Base-by-base conservation (phyloP, 2,888 invertebrate genomes). In the Eretmocerus hayati region DNA sequence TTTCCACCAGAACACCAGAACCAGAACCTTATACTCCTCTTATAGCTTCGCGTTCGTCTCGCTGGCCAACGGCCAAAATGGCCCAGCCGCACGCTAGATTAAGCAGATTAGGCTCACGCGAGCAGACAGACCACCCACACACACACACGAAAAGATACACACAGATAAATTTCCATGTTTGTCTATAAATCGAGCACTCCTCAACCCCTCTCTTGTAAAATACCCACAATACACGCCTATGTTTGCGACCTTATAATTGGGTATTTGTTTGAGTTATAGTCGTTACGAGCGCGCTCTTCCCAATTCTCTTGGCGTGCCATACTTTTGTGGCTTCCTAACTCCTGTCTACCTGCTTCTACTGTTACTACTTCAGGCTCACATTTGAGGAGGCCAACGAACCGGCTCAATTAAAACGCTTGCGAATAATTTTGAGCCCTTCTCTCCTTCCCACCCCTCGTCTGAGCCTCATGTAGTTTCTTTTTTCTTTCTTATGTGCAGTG, bases 61-160 rank as follows among this genome's bases (percentile, higher is more conserved):
- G 8, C 50, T 56, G 60, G 57, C 57, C 20, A 40, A 8, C 16
- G n/a, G 57, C 60, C 60, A 59, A 57, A 58, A 58, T 53, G 51
- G 47, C 56, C 45, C 16, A 35, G 45, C 50, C 46, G 54, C 59
- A 58, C 56, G 58, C 59, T 59, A 61, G 57, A 59, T 59, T 58
- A 59, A 58, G 50, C 60, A 52, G 55, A 60, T 60, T 59, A 58
- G 26, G 26, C 58, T 52, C 58, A 56, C 55, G 58, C 44, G 21
- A 43, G 31, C 26, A 6, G 26, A 11, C 26, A 9, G 11, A 26
- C 26, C 8, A 26, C 26, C 11, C 26, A 11, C 26, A 9, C 26
- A 9, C 26, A 11, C 26, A 11, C 26, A n/a, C n/a, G n/a, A n/a
- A n/a, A n/a, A n/a, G n/a, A n/a, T n/a, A n/a, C n/a, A n/a, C n/a